A percentile compares a stretch with the other conserved stretches of the same genome.
phyloP scores from a whole-genome alignment of 1,140 invertebrate species.

The Drosophila subpulchrella region DNA sequence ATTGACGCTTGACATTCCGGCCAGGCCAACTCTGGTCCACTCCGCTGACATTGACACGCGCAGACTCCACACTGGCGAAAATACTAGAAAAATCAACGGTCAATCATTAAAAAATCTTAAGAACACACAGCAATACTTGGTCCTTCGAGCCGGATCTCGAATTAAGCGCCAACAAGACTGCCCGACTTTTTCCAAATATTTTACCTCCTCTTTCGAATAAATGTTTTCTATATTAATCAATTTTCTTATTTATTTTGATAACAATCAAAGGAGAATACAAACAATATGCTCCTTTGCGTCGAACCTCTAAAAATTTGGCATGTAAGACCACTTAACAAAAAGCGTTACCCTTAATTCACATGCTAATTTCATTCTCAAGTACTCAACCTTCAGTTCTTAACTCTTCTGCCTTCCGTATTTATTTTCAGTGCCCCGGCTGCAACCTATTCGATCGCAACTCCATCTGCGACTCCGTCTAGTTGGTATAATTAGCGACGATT shows the following conservation, averaged over 20 bases:
- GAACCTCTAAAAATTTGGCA: too few relatives aligned
- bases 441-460: conserved; percentile 17
- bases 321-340: too few relatives aligned
- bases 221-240: too few relatives aligned
- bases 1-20: conserved; percentile 78
- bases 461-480: conserved; percentile 34
- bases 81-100: background rate
- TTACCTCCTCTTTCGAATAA: too few relatives aligned
- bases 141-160: too few relatives aligned
- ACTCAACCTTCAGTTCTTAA: background rate
- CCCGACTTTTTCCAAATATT: too few relatives aligned
- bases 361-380: background rate
- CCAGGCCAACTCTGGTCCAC: conserved; percentile 22
- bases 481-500: conserved; percentile 80
- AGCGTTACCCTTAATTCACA: background rate
- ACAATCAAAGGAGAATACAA: too few relatives aligned
- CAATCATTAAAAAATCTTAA: too few relatives aligned
- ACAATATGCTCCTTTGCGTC: too few relatives aligned
- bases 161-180: too few relatives aligned
- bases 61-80: conserved; percentile 28
- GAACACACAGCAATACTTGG: too few relatives aligned
- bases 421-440: background rate
- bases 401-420: background rate
- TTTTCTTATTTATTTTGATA: too few relatives aligned
- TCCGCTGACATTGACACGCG: conserved; percentile 76